These are phyloP conservation scores for Mesocricetus auratus DNA, from an alignment of 2,113 vertebrate species.

Conservation along the genomic window DNA sequence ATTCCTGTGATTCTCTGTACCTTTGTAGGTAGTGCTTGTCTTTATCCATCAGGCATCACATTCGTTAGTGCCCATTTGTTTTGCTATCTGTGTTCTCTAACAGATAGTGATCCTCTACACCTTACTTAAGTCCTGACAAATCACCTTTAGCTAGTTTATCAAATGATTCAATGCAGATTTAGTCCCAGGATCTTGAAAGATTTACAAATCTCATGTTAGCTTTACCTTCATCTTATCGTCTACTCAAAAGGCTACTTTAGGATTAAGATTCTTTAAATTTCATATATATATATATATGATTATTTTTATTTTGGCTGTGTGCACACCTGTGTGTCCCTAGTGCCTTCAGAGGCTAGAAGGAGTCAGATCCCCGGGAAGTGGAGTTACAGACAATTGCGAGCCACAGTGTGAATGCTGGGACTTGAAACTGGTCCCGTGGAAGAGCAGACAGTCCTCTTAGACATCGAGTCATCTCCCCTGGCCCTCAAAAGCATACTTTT, in stretches of 20 bases:
- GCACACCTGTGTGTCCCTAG: neutral
- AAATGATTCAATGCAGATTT: slow-evolving; percentile 15
- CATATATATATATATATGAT: no score
- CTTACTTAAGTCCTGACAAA: neutral
- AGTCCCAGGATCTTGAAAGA: neutral
- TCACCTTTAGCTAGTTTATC: neutral
- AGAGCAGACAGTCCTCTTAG: neutral
- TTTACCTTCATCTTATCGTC: neutral
- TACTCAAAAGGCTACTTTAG: neutral
- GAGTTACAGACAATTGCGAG: no score
- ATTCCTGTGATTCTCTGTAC: neutral
- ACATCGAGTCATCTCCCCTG: neutral
- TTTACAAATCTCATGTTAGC: neutral
- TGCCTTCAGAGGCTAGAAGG: neutral
- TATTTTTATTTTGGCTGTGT: neutral
- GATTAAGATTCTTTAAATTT: neutral
- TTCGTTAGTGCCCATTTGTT: neutral
- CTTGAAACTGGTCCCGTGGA: neutral
- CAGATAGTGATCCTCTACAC: neutral
- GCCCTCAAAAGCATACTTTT: neutral
- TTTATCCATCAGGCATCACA: neutral
- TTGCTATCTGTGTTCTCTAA: neutral
- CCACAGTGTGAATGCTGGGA: neutral
- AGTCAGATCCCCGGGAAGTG: neutral
- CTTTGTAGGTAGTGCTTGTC: neutral